Evolutionary conservation across 2,797 vertebrate species (phyloP).

Genomic region (Onychomys arenicola): DNA sequence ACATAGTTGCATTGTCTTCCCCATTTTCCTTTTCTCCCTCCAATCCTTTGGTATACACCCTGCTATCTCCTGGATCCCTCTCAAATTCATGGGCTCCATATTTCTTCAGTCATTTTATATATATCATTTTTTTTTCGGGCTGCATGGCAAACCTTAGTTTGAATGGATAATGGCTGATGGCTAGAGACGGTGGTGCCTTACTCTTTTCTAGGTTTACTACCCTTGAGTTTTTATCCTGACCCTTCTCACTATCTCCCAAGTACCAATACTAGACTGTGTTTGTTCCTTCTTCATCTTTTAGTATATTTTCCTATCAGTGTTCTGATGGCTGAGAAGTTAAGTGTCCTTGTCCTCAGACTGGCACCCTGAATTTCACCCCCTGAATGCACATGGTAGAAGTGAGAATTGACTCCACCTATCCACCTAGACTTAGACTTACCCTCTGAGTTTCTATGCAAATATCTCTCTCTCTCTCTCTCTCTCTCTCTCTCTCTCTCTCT

Average conservation of each 20-base stretch:
- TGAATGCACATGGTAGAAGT: not conserved
- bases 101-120: not conserved
- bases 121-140: not conserved
- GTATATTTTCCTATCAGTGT: not conserved
- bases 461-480: too few relatives aligned
- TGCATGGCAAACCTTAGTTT: not conserved
- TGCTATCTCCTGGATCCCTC: too few relatives aligned
- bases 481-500: not conserved
- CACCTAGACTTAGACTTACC: too few relatives aligned
- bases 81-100: not conserved
- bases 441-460: not conserved
- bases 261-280: not conserved
- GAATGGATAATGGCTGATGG: not conserved
- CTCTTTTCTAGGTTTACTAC: not conserved
- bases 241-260: not conserved
- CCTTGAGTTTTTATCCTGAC: not conserved
- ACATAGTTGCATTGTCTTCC: not conserved
- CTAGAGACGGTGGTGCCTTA: not conserved
- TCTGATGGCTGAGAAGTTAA: not conserved
- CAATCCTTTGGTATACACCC: fast-evolving
- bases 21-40: not conserved
- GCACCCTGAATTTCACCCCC: not conserved
- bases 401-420: not conserved
- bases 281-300: not conserved
- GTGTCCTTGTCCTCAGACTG: not conserved